Evolutionary conservation across 2,888 invertebrate species (phyloP).

Genomic region (Phortica okadai): DNA sequence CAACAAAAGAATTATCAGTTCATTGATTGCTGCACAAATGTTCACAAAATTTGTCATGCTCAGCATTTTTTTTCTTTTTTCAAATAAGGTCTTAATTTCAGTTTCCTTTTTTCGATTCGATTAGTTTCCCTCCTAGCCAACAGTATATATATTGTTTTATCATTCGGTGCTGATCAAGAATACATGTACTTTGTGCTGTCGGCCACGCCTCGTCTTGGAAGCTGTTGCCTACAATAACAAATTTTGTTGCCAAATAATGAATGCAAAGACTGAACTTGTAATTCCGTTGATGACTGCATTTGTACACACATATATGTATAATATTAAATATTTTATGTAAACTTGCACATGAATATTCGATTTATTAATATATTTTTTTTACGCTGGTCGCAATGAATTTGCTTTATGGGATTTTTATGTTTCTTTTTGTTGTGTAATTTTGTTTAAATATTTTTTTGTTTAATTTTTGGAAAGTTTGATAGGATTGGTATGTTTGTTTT

Average conservation of each 20-base stretch:
- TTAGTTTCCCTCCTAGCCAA: too few species aligned
- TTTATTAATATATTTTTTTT: background rate
- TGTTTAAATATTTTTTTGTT: too few species aligned
- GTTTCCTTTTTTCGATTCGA: too few species aligned
- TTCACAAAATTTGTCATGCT: background rate
- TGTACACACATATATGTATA: background rate
- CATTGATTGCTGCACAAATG: conserved; percentile 59
- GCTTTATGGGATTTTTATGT: background rate
- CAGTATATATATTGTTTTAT: too few species aligned
- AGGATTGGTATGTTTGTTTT: too few species aligned
- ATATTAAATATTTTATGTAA: background rate
- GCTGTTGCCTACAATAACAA: background rate
- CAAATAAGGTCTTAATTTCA: too few species aligned
- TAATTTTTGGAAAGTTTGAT: too few species aligned
- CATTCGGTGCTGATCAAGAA: too few species aligned
- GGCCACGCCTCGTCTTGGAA: too few species aligned
- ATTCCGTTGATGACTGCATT: background rate
- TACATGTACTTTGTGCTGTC: too few species aligned
- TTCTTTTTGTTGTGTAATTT: background rate
- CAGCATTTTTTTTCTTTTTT: too few species aligned
- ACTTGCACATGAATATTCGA: background rate
- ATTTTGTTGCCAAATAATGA: background rate
- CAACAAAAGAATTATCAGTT: conserved; percentile 51
- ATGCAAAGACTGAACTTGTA: background rate
- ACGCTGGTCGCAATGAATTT: background rate